Percentiles rank a stretch among this genome's conserved stretches.
Conservation (phyloP, 2,888 invertebrate species). For the Pyrocoelia pectoralis region DNA sequence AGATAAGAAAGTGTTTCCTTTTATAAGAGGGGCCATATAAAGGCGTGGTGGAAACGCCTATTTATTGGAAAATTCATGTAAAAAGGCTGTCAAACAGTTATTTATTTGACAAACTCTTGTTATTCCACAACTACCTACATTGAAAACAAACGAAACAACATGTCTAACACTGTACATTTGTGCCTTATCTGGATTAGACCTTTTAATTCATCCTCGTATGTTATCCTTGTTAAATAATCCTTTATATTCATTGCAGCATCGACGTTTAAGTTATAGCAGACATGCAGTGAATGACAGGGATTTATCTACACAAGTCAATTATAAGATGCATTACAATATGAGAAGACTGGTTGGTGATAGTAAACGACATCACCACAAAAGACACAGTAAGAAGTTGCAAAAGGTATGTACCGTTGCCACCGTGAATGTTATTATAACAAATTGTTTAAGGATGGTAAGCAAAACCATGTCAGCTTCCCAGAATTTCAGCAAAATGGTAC, state of each 20-base stretch:
- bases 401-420: conserved; percentile 69
- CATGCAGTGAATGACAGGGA: conserved; percentile 91
- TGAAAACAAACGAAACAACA: no score
- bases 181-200: no score
- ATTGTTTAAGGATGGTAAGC: conserved; percentile 76
- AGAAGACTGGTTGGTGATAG: conserved; percentile 86
- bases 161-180: no score
- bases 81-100: no score
- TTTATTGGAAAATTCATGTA: no score
- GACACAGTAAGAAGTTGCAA: conserved; percentile 83
- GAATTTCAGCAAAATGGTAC: conserved; percentile 90
- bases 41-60: no score
- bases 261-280: conserved; percentile 88
- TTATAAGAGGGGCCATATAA: no score
- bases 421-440: conserved; percentile 3
- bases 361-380: conserved; percentile 76
- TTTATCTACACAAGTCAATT: conserved; percentile 85
- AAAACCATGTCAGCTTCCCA: conserved; percentile 88
- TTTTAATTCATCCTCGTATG: no score
- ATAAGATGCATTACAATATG: conserved; percentile 91
- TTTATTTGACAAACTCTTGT: no score
- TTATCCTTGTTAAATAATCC: no score
- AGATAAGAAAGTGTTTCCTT: no score
- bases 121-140: no score
- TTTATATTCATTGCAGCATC: conserved; percentile 83